Evolutionary conservation across 2,888 invertebrate species (phyloP).

Genomic region (Steinernema carpocapsae): DNA sequence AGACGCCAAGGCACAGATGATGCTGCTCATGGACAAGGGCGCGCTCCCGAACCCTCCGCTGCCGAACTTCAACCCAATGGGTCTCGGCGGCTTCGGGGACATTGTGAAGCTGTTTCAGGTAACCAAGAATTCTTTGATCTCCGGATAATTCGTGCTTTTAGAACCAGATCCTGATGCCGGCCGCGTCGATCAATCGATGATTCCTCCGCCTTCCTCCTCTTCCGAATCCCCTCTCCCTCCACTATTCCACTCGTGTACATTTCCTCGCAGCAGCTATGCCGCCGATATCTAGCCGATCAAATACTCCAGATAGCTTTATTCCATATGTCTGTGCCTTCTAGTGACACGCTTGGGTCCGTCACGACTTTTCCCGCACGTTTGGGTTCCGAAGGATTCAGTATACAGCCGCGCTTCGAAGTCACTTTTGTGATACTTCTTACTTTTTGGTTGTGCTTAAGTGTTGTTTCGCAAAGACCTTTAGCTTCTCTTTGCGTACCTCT

Average conservation of each 20-base stretch:
- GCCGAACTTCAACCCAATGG: slow-evolving; percentile 4
- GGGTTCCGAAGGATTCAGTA: slow-evolving; percentile 23
- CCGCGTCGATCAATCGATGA: slow-evolving; percentile 28
- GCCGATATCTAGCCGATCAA: slow-evolving; percentile 29
- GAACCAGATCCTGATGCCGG: slow-evolving; percentile 26
- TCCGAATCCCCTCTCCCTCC: not conserved
- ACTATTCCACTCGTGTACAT: slow-evolving; percentile 28
- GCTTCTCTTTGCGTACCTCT: not conserved
- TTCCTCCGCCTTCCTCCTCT: too few relatives aligned
- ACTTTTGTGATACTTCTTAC: slow-evolving; percentile 35
- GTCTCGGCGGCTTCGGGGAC: slow-evolving; percentile 14
- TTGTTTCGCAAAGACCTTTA: not conserved
- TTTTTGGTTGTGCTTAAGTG: slow-evolving; percentile 31
- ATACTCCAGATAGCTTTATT: slow-evolving; percentile 33
- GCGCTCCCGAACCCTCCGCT: slow-evolving; percentile 8
- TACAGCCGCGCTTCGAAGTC: slow-evolving; percentile 27
- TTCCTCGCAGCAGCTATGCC: slow-evolving; percentile 26
- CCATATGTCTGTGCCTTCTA: slow-evolving; percentile 17
- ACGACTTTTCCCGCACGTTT: slow-evolving; percentile 11
- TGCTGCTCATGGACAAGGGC: slow-evolving; percentile 25
- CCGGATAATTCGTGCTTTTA: not conserved
- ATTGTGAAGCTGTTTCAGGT: slow-evolving; percentile 26
- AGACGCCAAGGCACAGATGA: slow-evolving; percentile 29
- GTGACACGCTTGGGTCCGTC: slow-evolving; percentile 10
- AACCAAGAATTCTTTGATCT: not conserved